phyloP scores from a whole-genome alignment of 2,113 vertebrate species.

The Mustela lutreola region DNA sequence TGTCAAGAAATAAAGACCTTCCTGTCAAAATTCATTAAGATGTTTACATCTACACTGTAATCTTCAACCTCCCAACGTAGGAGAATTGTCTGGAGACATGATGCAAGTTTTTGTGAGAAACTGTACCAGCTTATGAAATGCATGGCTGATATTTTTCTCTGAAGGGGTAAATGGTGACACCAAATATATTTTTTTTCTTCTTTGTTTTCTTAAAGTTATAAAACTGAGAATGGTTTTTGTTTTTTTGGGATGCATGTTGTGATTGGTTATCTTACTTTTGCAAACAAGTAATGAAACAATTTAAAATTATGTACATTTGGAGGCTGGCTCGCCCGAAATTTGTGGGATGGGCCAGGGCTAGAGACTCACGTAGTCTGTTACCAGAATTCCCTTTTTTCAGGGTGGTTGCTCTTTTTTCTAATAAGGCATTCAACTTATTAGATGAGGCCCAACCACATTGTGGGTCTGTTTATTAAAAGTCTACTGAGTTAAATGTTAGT shows the following conservation, averaged over 20 bases:
- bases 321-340: background rate
- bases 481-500: background rate
- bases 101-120: constrained; percentile 4
- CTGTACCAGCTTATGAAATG: background rate
- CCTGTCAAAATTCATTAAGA: background rate
- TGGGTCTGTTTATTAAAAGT: background rate
- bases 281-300: background rate
- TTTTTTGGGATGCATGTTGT: background rate
- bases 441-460: background rate
- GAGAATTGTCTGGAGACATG: background rate
- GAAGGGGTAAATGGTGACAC: background rate
- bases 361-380: background rate
- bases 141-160: background rate
- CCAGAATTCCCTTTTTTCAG: background rate
- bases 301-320: background rate
- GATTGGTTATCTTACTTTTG: background rate
- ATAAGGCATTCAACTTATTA: background rate
- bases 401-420: background rate
- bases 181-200: background rate
- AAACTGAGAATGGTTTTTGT: background rate
- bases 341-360: background rate
- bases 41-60: background rate
- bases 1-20: background rate
- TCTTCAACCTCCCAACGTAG: background rate
- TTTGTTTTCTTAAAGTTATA: constrained; percentile 18